Evolutionary conservation across 2,888 invertebrate genomes (phyloP), one percentile per base, ranked within the genome.

Genomic region (Pterostichus niger): DNA sequence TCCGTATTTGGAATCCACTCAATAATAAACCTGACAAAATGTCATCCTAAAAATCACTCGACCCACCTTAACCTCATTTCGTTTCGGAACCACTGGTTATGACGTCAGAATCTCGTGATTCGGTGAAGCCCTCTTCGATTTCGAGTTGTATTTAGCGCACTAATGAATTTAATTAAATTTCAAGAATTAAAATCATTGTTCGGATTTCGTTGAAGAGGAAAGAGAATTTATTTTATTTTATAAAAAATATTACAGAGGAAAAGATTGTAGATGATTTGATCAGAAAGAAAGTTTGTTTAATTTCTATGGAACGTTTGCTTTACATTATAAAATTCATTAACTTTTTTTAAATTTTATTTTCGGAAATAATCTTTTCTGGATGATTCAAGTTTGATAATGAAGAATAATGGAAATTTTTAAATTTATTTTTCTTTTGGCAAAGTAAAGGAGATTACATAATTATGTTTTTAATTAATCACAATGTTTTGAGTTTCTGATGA

Each of bases 141-240:
- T 35, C n/a, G 35, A 17, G 13, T 35, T 64, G 64, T 64, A 64
- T 64, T 64, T 64, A 40, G 40, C 35, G 40, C 35, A 7, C 33
- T 64, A 64, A 64, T 35, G 64, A 64, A 64, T 64, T 64, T 64
- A 64, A 64, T 64, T 64, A 64, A 56, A 64, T 64, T 64, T 64
- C 64, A 35, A 13, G 64, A 64, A 64, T 64, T 64, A 31, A 13
- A 64, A 35, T 17, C 64, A 64, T 64, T 64, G 64, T 64, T 35
- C 35, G 13, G 13, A 64, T 35, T 64, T n/a, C 59, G 31, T 10
- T 17, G 31, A 49, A 17, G 11, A 59, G 31, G 11, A 56, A 56
- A 56, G 15, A 31, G 31, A 54, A 54, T 40, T 40, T 40, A 5
- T 40, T 40, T 40, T 49, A 49, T n/a, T 49, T 49, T 13, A n/a